phyloP scores from a whole-genome alignment of 1,140 invertebrate genomes.

The Drosophila guanche region DNA sequence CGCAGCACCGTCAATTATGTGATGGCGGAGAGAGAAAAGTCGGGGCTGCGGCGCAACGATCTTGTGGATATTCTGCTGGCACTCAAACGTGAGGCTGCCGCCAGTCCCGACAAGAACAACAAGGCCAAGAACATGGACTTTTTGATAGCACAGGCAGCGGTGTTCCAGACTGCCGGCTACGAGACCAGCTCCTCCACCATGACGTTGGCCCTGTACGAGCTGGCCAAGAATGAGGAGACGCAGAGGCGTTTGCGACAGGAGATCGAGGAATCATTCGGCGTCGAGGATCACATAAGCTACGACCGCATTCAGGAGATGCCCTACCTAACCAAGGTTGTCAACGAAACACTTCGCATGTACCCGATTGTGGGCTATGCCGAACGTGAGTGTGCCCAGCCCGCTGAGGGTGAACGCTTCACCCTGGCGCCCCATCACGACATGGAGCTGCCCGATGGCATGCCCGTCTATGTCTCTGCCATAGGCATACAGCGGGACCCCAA shows the following conservation, averaged over 20 bases:
- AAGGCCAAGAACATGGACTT: conserved; percentile 46
- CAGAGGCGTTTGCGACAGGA: conserved; percentile 88
- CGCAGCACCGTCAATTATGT: conserved; percentile 66
- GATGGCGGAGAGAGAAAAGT: conserved; percentile 71
- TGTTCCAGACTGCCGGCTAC: conserved; percentile 90
- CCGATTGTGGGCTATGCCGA: conserved; percentile 63
- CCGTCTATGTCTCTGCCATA: conserved; percentile 58
- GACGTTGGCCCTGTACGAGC: conserved; percentile 87
- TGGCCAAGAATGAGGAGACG: conserved; percentile 87
- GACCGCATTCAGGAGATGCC: conserved; percentile 87
- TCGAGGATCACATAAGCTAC: conserved; percentile 85
- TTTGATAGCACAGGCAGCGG: conserved; percentile 87
- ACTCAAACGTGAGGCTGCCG: conserved; percentile 64
- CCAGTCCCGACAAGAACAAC: conserved; percentile 17
- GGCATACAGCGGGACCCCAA: conserved; percentile 78
- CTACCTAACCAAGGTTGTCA: conserved; percentile 86
- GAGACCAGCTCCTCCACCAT: conserved; percentile 91
- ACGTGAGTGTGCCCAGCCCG: conserved; percentile 60
- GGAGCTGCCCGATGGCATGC: conserved; percentile 54
- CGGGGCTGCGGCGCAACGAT: conserved; percentile 76
- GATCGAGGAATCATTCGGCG: conserved; percentile 84
- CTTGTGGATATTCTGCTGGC: conserved; percentile 83
- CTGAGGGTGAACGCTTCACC: conserved; percentile 55
- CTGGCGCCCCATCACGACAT: conserved; percentile 50
- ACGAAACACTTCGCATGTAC: conserved; percentile 82